Percentiles rank a stretch among this genome's conserved stretches.
These are phyloP conservation scores for Lontra canadensis DNA, from an alignment of 2,113 vertebrate species.

Conservation along the genomic window DNA sequence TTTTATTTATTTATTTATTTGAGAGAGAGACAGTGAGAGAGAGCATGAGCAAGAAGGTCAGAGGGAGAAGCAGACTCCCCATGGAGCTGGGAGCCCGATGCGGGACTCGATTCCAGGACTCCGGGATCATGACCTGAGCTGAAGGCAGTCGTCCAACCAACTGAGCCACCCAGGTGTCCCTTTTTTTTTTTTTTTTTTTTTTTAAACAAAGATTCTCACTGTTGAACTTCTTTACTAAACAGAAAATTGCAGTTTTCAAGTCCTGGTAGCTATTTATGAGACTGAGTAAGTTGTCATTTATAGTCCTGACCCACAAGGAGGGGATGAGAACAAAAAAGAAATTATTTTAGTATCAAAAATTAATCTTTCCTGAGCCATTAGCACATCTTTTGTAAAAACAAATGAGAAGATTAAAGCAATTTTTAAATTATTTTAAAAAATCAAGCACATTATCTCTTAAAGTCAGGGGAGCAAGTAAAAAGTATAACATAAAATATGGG, in stretches of 20 bases:
- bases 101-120: too few relatives aligned
- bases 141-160: too few relatives aligned
- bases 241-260: not conserved
- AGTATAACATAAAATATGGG: not conserved
- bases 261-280: not conserved
- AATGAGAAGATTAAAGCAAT: slow-evolving; percentile 8
- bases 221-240: not conserved
- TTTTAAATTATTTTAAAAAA: slow-evolving; percentile 25
- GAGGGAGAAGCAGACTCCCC: too few relatives aligned
- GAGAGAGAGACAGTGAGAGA: too few relatives aligned
- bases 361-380: not conserved
- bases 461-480: not conserved
- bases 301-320: not conserved
- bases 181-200: not conserved
- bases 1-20: too few relatives aligned
- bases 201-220: not conserved
- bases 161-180: too few relatives aligned
- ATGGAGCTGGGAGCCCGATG: too few relatives aligned
- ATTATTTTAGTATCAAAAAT: slow-evolving; percentile 39
- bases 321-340: not conserved
- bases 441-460: not conserved
- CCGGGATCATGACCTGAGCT: too few relatives aligned
- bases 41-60: too few relatives aligned
- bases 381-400: slow-evolving; percentile 6
- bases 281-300: slow-evolving; percentile 42